Evolutionary conservation across 1,140 invertebrate genomes (phyloP), one percentile per base, ranked within the genome.

Genomic region (Rhopalosiphum padi): DNA sequence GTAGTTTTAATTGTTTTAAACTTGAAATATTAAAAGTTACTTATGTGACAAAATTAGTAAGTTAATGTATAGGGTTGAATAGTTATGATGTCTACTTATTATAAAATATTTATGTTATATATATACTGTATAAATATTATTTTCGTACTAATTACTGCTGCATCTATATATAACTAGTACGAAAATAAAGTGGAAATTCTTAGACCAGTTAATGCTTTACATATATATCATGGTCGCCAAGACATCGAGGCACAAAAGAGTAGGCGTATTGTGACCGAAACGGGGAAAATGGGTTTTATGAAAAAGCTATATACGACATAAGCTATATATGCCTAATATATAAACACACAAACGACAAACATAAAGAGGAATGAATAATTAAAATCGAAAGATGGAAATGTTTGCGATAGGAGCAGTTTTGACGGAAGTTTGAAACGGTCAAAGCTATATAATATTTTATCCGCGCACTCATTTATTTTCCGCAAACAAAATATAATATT

Each of bases 311-410:
- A 68, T 68, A n/a, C 30, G 60, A 55, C 25, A 9, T 6, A 25
- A 55, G 53, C 53, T 55, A 55, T 25, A 55, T 15, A 68, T n/a
- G 9, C 9, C 60, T n/a, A 77, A 77, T n/a, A 77, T 77, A 68
- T 18, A 15, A n/a, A 53, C 15, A n/a, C 18, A 15, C n/a, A 77
- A n/a, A 77, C 30, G n/a, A 35, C 30, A 77, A 35, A n/a, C 60
- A 77, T 77, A 87, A 87, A 87, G 7, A 87, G 41, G 43, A 86
- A 86, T 86, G 25, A 43, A 86, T 86, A 86, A 86, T 86, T 86
- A 86, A 86, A 86, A 86, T 86, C 25, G 41, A 46, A 86, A 86
- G 41, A 86, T 86, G 83, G n/a, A 21, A 51, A 88, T 35, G 46
- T 51, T 88, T 88, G 86, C 46, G 46, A 88, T 48, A 88, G 25